Conservation (phyloP, 53 echinoderm and acorn worm species). For the Echinometra lucunter region DNA sequence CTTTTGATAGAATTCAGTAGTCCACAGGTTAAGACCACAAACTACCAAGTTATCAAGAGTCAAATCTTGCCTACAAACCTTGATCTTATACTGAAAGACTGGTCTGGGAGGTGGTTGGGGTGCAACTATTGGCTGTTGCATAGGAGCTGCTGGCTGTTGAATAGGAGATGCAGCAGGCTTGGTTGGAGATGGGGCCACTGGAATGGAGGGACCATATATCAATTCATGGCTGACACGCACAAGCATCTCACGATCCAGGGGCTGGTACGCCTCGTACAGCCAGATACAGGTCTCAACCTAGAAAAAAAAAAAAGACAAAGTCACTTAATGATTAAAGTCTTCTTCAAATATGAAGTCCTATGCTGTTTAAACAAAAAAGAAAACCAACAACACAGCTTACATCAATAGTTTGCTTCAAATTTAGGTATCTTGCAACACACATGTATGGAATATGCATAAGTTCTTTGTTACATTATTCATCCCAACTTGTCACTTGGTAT, state of each 20-base stretch:
- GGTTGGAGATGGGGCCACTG: not conserved
- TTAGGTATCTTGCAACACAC: too few relatives aligned
- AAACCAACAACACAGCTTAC: too few relatives aligned
- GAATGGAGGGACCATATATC: slow-evolving; percentile 35
- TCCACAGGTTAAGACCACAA: too few relatives aligned
- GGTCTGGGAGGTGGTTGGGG: slow-evolving; percentile 18
- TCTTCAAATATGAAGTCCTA: not conserved
- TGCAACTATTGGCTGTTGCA: not conserved
- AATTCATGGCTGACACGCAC: slow-evolving; percentile 49
- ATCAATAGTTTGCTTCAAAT: too few relatives aligned
- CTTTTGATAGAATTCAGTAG: too few relatives aligned
- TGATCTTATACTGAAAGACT: slow-evolving; percentile 44
- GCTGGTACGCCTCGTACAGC: slow-evolving; percentile 35
- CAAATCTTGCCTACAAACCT: not conserved
- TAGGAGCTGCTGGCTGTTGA: not conserved
- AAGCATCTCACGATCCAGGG: slow-evolving; percentile 39
- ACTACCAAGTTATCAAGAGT: not conserved
- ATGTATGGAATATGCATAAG: too few relatives aligned
- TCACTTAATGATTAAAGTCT: too few relatives aligned
- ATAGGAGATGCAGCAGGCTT: slow-evolving; percentile 26
- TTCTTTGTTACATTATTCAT: too few relatives aligned
- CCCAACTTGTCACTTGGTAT: too few relatives aligned
- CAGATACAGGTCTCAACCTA: slow-evolving; percentile 38
- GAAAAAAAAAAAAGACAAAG: not conserved
- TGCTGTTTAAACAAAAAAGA: not conserved